phyloP scores from a whole-genome alignment of 64 coral and sea anemone genomes.

The Cladopsammia gracilis region DNA sequence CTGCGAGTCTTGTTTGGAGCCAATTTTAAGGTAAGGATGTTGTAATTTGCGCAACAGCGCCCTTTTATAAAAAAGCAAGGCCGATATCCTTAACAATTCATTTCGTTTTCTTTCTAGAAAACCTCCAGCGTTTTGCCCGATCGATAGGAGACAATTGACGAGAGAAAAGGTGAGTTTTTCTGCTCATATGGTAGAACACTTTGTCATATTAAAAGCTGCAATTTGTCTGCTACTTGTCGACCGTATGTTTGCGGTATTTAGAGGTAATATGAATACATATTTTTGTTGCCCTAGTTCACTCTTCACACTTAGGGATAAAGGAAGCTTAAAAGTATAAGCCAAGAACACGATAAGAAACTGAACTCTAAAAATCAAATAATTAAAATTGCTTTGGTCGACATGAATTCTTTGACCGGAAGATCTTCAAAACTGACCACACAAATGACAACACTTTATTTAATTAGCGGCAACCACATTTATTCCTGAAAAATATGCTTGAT shows the following conservation, averaged over 20 bases:
- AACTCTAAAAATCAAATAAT: not conserved
- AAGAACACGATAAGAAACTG: not conserved
- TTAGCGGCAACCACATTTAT: not conserved
- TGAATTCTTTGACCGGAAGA: not conserved
- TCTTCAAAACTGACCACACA: not conserved
- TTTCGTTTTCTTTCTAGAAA: constrained; percentile 72
- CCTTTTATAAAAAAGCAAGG: constrained; percentile 7
- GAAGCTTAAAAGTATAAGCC: not conserved
- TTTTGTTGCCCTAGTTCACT: not conserved
- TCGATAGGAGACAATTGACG: constrained; percentile 87
- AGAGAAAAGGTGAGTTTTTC: constrained; percentile 90
- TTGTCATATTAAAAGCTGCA: not conserved
- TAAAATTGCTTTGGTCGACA: not conserved
- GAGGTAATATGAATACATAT: not conserved
- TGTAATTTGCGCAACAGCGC: not conserved
- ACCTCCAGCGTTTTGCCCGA: constrained; percentile 92
- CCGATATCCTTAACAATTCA: not conserved
- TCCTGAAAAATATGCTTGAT: not conserved
- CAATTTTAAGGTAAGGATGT: constrained; percentile 86
- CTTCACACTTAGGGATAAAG: not conserved
- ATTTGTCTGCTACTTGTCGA: not conserved
- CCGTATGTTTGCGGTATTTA: not conserved
- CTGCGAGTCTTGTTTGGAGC: constrained; percentile 96
- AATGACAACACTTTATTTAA: not conserved
- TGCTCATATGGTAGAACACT: constrained; percentile 8